Conservation (phyloP, 2,888 invertebrate species). For the Trachelus tabidus region DNA sequence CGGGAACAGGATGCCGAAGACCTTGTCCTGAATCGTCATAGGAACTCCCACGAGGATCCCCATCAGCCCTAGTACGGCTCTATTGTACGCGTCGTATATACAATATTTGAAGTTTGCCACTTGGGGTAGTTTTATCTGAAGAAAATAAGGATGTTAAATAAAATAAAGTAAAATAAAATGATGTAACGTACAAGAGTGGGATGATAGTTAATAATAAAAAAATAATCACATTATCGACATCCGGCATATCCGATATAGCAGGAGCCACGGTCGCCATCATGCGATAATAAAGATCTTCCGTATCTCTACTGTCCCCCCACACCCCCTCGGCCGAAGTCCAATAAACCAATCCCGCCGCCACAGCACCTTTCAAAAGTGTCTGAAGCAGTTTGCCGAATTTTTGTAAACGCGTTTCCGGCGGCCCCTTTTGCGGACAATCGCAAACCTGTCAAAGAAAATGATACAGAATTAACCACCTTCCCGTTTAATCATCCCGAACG, state of each 20-base stretch:
- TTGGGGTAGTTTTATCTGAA: constrained; percentile 39
- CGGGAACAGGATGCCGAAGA: constrained; percentile 29
- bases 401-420: constrained; percentile 14
- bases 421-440: constrained; percentile 48
- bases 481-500: background rate
- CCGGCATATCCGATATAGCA: constrained; percentile 17
- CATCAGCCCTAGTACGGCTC: constrained; percentile 35
- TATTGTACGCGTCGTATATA: constrained; percentile 45
- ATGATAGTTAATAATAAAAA: background rate
- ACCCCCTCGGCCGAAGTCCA: constrained; percentile 64
- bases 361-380: constrained; percentile 57
- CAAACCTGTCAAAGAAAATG: constrained; percentile 58
- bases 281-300: constrained; percentile 61
- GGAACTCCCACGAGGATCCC: constrained; percentile 36
- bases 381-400: constrained; percentile 29
- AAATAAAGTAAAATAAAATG: background rate
- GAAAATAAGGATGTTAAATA: background rate
- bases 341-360: constrained; percentile 62
- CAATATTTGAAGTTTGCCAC: constrained; percentile 35
- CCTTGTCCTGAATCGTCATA: constrained; percentile 25
- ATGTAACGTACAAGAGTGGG: background rate
- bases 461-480: background rate
- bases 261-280: constrained; percentile 36
- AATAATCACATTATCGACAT: constrained; percentile 27
- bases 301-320: constrained; percentile 64